Evolutionary conservation across 2,797 vertebrate genomes (phyloP).

Genomic region (Halcyon chelicuti): DNA sequence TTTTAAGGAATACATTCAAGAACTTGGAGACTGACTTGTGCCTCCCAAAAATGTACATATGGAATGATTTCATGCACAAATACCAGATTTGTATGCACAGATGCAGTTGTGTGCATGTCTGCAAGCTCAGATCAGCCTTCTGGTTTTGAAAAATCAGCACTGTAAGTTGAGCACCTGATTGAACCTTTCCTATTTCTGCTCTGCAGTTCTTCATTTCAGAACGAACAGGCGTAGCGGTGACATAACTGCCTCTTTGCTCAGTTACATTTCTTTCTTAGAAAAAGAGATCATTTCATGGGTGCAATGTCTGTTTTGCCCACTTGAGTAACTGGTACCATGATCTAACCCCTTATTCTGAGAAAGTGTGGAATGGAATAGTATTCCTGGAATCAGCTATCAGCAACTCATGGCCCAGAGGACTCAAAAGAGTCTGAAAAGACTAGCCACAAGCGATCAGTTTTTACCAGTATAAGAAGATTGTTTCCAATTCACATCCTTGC

Average conservation of each 20-base stretch:
- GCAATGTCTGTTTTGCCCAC: not conserved
- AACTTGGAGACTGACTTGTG: not conserved
- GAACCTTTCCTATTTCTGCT: not conserved
- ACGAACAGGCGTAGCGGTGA: not conserved
- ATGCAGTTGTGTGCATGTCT: not conserved
- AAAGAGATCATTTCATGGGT: not conserved
- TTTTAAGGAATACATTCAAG: not conserved
- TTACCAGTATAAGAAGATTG: too few relatives aligned
- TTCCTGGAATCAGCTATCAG: not conserved
- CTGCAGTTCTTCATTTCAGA: not conserved
- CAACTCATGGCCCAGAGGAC: not conserved
- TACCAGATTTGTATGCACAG: constrained; percentile 46
- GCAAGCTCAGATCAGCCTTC: not conserved
- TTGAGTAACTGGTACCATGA: not conserved
- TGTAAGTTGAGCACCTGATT: not conserved
- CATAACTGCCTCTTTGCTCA: not conserved
- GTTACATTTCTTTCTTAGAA: not conserved
- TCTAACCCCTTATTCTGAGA: not conserved
- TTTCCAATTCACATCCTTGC: not conserved
- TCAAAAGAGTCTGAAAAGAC: not conserved
- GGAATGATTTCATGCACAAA: constrained; percentile 15
- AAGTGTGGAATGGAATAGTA: not conserved
- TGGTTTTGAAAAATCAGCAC: not conserved
- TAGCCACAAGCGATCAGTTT: not conserved
- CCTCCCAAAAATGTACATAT: constrained; percentile 1